A percentile compares a stretch with the other conserved stretches of the same genome.
phyloP scores from a whole-genome alignment of 2,797 vertebrate species.

The Danio tinwini region DNA sequence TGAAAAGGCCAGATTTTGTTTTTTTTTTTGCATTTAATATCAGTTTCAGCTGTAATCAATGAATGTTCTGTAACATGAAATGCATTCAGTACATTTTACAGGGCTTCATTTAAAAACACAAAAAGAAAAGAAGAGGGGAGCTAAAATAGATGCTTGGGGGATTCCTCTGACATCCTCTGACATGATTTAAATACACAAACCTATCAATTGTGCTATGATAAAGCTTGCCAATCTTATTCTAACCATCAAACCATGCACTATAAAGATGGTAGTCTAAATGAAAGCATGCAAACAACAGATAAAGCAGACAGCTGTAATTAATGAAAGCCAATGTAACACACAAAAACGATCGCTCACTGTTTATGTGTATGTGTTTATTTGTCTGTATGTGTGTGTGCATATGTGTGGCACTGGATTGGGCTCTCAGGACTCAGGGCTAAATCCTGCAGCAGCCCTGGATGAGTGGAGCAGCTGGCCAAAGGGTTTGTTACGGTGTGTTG shows the following conservation, averaged over 20 bases:
- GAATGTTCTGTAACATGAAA: too few relatives aligned
- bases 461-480: constrained; percentile 61
- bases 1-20: too few relatives aligned
- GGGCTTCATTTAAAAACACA: too few relatives aligned
- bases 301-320: constrained; percentile 26
- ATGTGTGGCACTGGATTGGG: constrained; percentile 40
- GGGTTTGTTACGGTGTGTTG: constrained; percentile 62
- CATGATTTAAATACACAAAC: too few relatives aligned
- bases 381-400: background rate
- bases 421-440: constrained; percentile 45
- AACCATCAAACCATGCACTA: background rate
- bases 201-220: background rate
- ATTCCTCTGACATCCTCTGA: too few relatives aligned
- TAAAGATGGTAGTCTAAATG: constrained; percentile 10
- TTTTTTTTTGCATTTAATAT: too few relatives aligned
- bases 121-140: too few relatives aligned
- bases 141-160: too few relatives aligned
- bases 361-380: constrained; percentile 33
- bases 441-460: constrained; percentile 57
- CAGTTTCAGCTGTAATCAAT: too few relatives aligned
- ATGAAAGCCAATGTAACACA: constrained; percentile 43
- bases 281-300: constrained; percentile 9
- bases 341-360: constrained; percentile 30
- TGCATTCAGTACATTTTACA: too few relatives aligned
- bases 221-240: background rate